These are phyloP conservation scores for Physella acuta DNA, from an alignment of 1,140 invertebrate species.

Conservation along the genomic window DNA sequence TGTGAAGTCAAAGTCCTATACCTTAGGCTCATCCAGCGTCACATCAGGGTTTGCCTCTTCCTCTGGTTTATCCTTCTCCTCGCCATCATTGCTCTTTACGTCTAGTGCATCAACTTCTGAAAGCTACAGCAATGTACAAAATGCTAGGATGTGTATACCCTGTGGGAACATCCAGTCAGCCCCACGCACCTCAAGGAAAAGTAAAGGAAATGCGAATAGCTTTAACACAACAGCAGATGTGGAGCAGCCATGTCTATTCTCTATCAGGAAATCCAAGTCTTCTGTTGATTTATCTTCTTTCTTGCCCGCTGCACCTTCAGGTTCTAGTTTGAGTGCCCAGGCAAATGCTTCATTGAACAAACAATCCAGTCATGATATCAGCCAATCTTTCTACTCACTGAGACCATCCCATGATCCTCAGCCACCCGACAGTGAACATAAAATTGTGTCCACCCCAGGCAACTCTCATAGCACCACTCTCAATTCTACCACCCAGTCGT, in stretches of 20 bases:
- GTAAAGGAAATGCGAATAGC: background rate
- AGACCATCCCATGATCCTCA: too few relatives aligned
- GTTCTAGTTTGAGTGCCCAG: too few relatives aligned
- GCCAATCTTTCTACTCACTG: too few relatives aligned
- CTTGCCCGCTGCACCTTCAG: too few relatives aligned
- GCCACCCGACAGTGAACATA: background rate
- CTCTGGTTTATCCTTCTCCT: background rate
- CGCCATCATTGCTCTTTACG: background rate
- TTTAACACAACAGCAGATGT: background rate
- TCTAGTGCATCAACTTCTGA: background rate
- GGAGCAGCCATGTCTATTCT: background rate
- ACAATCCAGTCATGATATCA: too few relatives aligned
- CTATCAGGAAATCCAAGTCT: background rate
- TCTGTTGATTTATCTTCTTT: background rate
- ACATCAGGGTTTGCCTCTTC: background rate
- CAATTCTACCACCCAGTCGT: background rate
- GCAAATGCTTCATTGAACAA: too few relatives aligned
- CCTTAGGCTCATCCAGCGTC: background rate
- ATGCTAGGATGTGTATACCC: constrained; percentile 1
- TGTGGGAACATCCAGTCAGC: constrained; percentile 1
- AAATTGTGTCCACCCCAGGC: background rate
- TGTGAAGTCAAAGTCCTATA: background rate
- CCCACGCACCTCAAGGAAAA: background rate
- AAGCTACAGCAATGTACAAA: background rate
- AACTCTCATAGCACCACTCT: background rate